A percentile compares a stretch with the other conserved stretches of the same genome.
These are phyloP conservation scores for Platygyra sinensis DNA, from an alignment of 64 coral and sea anemone species.

Conservation along the genomic window DNA sequence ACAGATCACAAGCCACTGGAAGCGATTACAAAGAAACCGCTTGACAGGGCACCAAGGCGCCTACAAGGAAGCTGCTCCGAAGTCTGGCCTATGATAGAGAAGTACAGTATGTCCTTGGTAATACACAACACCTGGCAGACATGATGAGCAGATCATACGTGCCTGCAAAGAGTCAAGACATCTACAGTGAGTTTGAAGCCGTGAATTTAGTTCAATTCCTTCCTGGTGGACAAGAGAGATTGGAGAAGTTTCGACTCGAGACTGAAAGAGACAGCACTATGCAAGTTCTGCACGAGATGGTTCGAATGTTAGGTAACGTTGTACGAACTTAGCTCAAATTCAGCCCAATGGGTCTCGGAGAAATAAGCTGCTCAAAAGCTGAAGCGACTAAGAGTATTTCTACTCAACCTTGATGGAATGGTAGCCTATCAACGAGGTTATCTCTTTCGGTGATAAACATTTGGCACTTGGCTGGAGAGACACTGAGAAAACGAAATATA, in stretches of 20 bases:
- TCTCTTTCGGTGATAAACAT: no score
- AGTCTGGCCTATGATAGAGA: constrained; percentile 27
- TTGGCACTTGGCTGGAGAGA: no score
- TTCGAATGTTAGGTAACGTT: no score
- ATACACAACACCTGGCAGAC: background rate
- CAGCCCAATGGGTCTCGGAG: no score
- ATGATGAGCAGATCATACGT: constrained; percentile 9
- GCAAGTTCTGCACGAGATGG: no score
- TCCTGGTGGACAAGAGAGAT: background rate
- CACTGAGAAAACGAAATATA: no score
- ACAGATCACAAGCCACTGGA: constrained; percentile 25
- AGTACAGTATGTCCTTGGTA: background rate
- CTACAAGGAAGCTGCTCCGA: constrained; percentile 19
- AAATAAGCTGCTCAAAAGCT: no score
- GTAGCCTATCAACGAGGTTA: no score
- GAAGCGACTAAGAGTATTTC: no score
- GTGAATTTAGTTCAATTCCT: background rate
- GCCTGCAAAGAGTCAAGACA: background rate
- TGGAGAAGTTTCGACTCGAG: background rate
- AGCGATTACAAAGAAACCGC: background rate
- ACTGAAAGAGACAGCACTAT: background rate
- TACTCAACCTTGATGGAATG: no score
- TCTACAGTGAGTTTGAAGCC: constrained; percentile 15
- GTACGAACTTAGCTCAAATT: no score
- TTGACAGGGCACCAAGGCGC: no score